Percentiles rank a stretch among this genome's conserved stretches.
These are phyloP conservation scores for Berghia stephanieae DNA, from an alignment of 1,140 invertebrate genomes.

Conservation along the genomic window DNA sequence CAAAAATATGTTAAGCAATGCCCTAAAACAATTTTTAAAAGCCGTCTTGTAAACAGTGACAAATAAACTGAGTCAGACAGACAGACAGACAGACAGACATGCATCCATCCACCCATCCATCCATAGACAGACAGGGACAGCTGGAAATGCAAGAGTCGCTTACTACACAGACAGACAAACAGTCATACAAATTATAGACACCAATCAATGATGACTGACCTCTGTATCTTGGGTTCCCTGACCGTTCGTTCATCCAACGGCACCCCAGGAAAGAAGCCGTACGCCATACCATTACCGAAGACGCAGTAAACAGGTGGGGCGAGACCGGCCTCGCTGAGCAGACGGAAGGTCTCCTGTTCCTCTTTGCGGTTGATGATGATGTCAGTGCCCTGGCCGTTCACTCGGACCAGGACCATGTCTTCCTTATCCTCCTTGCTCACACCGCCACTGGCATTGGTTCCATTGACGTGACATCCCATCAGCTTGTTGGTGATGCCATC, in stretches of 20 bases:
- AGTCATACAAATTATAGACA: not conserved
- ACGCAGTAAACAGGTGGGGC: constrained; percentile 88
- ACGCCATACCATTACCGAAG: constrained; percentile 94
- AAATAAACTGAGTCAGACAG: not conserved
- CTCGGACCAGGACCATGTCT: constrained; percentile 84
- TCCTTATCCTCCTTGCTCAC: no score
- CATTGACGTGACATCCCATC: no score
- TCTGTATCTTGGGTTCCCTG: constrained; percentile 66
- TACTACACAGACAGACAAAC: not conserved
- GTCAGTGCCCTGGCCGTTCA: constrained; percentile 95
- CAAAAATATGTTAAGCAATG: no score
- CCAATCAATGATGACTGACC: constrained; percentile 34
- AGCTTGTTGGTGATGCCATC: no score
- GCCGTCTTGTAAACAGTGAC: not conserved
- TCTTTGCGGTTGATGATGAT: constrained; percentile 88
- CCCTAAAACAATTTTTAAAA: no score
- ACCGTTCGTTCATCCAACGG: constrained; percentile 80
- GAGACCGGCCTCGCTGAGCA: constrained; percentile 76
- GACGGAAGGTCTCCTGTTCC: constrained; percentile 77
- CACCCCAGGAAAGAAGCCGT: constrained; percentile 88
- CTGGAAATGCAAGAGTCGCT: not conserved
- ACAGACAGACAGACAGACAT: not conserved
- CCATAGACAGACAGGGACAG: not conserved
- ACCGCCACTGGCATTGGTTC: no score
- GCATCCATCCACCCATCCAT: not conserved